Evolutionary conservation across 2,888 invertebrate species (phyloP).

Genomic region (Microctonus brassicae): DNA sequence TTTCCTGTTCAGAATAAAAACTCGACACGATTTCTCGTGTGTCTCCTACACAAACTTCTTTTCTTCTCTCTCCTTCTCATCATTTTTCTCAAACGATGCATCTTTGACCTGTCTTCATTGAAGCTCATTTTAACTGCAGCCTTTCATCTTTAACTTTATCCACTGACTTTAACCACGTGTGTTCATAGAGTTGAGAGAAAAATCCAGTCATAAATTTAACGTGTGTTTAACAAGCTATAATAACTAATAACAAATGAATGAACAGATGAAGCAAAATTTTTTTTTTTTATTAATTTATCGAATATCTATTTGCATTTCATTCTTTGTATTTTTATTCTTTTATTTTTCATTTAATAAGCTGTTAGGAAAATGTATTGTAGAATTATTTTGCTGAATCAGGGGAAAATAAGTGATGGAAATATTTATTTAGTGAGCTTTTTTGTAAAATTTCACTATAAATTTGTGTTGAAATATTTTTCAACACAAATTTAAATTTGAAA

Average conservation of each 20-base stretch:
- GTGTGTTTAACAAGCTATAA: neutral
- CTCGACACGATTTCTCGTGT: constrained; percentile 6
- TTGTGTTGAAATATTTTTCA: no score
- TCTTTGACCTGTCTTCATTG: constrained; percentile 30
- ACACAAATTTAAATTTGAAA: no score
- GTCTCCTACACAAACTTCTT: neutral
- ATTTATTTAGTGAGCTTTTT: no score
- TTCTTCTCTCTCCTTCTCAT: neutral
- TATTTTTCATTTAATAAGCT: no score
- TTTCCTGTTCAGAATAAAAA: constrained; percentile 64
- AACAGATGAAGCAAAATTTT: neutral
- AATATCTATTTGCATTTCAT: no score
- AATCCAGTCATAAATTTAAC: constrained; percentile 9
- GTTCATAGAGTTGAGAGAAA: neutral
- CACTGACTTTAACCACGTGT: neutral
- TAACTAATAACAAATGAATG: neutral
- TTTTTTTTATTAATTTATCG: no score
- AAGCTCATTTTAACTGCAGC: constrained; percentile 2
- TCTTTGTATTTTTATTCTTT: no score
- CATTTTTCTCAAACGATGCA: constrained; percentile 17
- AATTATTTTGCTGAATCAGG: no score
- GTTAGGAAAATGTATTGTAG: no score
- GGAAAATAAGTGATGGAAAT: no score
- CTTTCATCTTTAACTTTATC: neutral
- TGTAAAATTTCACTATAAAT: no score